A percentile compares a stretch with the other conserved stretches of the same genome.
Conservation (phyloP, 2,888 invertebrate genomes). For the Agrochola litura region DNA sequence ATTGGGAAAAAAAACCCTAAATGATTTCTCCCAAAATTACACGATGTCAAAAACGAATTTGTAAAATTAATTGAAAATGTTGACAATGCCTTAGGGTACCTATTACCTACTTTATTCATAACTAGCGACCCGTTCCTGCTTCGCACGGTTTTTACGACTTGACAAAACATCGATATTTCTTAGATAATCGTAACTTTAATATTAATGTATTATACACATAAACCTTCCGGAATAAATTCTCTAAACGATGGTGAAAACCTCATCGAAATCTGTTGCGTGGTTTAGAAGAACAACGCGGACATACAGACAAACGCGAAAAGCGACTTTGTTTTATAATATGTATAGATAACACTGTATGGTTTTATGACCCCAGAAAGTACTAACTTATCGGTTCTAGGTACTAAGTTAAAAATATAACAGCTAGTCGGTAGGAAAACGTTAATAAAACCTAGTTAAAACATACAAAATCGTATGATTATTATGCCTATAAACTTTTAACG, state of each 20-base stretch:
- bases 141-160: too few species aligned
- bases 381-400: conserved; percentile 2
- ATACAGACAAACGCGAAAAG: too few species aligned
- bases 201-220: too few species aligned
- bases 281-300: too few species aligned
- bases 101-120: neutral
- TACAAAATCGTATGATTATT: conserved; percentile 11
- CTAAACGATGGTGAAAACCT: too few species aligned
- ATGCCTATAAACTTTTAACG: neutral
- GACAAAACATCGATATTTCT: too few species aligned
- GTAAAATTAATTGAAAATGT: neutral
- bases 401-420: conserved; percentile 14
- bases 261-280: too few species aligned
- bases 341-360: neutral
- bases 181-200: too few species aligned
- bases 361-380: conserved; percentile 9
- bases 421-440: conserved; percentile 43
- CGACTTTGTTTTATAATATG: too few species aligned
- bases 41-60: neutral
- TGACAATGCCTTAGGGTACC: too few species aligned
- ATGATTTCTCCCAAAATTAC: neutral
- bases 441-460: conserved; percentile 10
- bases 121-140: too few species aligned
- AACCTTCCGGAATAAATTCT: too few species aligned
- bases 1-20: neutral